phyloP scores from a whole-genome alignment of 2,113 vertebrate species.

The Hiodon tergisus region DNA sequence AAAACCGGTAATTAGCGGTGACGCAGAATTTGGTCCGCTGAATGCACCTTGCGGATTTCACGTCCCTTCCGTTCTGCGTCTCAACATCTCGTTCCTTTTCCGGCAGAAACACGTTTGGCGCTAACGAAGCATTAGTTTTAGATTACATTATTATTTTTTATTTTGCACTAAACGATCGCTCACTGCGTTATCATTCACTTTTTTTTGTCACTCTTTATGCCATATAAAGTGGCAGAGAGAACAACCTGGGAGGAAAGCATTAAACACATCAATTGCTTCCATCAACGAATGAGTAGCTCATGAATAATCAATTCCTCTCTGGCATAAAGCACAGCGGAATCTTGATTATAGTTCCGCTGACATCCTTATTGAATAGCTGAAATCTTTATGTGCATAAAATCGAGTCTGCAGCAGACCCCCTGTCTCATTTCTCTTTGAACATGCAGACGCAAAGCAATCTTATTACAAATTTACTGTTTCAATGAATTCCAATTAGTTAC shows the following conservation, averaged over 20 bases:
- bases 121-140: constrained; percentile 7
- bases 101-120: constrained; percentile 7
- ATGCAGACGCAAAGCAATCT: constrained; percentile 17
- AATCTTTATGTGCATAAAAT: not conserved
- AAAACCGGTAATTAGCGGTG: not conserved
- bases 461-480: constrained; percentile 28
- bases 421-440: not conserved
- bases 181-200: not conserved
- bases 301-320: constrained; percentile 5
- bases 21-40: not conserved
- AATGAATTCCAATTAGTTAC: constrained; percentile 38
- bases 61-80: not conserved
- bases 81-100: not conserved
- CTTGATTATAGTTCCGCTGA: not conserved
- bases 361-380: not conserved
- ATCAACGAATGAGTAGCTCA: not conserved
- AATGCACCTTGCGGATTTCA: constrained; percentile 1
- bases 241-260: too few species aligned
- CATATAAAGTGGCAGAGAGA: too few species aligned
- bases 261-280: not conserved
- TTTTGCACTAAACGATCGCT: not conserved
- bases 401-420: not conserved
- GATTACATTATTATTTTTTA: not conserved
- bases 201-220: not conserved
- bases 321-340: not conserved